Percentiles rank a stretch among this genome's conserved stretches.
phyloP scores from a whole-genome alignment of 2,888 invertebrate genomes.

The Tinea trinotella region DNA sequence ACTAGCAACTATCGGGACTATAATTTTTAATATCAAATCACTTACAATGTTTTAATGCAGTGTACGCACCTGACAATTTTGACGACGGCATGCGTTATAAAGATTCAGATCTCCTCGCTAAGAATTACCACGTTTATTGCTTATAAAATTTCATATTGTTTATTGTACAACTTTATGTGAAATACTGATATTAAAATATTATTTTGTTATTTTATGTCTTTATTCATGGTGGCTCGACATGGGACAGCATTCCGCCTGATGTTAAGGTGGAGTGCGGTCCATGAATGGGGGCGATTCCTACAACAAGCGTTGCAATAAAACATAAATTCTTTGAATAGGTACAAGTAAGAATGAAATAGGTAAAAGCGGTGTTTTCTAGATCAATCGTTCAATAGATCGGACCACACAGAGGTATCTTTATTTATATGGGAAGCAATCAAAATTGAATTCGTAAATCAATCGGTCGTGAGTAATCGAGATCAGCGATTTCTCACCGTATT shows the following conservation, averaged over 20 bases:
- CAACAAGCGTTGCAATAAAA: no score
- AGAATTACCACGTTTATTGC: constrained; percentile 8
- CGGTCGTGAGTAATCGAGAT: constrained; percentile 47
- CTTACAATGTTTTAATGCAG: no score
- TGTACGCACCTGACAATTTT: neutral
- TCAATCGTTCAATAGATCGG: neutral
- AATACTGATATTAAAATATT: neutral
- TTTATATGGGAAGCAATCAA: neutral
- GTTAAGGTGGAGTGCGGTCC: no score
- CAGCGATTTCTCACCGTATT: constrained; percentile 42
- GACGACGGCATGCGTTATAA: neutral
- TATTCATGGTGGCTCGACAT: no score
- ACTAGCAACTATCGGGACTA: no score
- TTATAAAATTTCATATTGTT: constrained; percentile 10
- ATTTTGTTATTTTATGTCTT: neutral
- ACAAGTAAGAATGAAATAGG: no score
- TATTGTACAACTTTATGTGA: neutral
- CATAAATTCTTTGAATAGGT: no score
- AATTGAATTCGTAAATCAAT: constrained; percentile 23
- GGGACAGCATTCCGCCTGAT: no score
- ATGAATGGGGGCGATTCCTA: no score
- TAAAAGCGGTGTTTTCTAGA: neutral
- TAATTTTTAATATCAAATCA: no score
- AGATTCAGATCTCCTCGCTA: constrained; percentile 9
- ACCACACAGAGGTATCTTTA: neutral